Conservation (phyloP, 2,888 invertebrate species). For the Macropis europaea region DNA sequence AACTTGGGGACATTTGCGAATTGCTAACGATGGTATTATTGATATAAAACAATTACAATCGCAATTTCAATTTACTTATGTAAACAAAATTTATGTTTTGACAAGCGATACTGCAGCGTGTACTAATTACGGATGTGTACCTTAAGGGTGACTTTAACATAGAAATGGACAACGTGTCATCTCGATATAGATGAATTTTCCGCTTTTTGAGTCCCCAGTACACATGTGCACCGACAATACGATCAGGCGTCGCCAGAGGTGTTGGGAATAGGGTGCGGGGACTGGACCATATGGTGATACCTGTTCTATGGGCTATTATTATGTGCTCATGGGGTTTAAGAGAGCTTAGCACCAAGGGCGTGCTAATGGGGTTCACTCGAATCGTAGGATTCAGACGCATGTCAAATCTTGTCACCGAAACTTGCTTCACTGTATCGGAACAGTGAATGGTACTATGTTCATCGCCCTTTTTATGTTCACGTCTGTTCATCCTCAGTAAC, state of each 20-base stretch:
- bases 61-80: no score
- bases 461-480: slow-evolving; percentile 14
- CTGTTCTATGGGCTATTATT: slow-evolving; percentile 77
- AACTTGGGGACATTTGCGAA: no score
- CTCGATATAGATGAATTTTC: slow-evolving; percentile 76
- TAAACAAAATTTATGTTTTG: no score
- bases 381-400: slow-evolving; percentile 53
- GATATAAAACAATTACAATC: no score
- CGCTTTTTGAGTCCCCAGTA: slow-evolving; percentile 75
- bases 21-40: no score
- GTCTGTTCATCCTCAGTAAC: slow-evolving; percentile 3
- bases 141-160: background rate
- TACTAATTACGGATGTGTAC: no score
- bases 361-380: slow-evolving; percentile 65
- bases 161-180: slow-evolving; percentile 72
- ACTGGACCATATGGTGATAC: slow-evolving; percentile 76
- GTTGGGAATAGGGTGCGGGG: slow-evolving; percentile 67
- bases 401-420: slow-evolving; percentile 41
- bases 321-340: slow-evolving; percentile 74
- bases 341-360: slow-evolving; percentile 69
- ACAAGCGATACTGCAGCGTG: no score
- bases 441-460: slow-evolving; percentile 21
- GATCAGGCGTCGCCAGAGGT: slow-evolving; percentile 59
- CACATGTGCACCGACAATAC: slow-evolving; percentile 54
- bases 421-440: slow-evolving; percentile 33